Percentiles rank a stretch among this genome's conserved stretches.
Conservation (phyloP, 2,113 vertebrate species). For the Aspidoscelis tigris region DNA sequence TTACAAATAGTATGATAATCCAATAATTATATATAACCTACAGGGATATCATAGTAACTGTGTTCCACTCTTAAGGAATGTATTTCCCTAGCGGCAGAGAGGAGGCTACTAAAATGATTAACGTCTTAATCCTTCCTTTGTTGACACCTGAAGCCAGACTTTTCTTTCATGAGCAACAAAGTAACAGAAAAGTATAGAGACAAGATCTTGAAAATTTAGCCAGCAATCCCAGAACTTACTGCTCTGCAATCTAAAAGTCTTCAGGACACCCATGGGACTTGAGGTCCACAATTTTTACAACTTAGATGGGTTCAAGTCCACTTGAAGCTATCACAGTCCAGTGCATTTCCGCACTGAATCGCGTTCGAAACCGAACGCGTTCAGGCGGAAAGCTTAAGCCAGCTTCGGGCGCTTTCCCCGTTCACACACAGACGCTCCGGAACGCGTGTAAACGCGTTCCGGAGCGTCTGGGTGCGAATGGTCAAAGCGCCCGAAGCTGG, state of each 20-base stretch:
- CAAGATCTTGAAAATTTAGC: not conserved
- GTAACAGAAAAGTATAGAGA: conserved; percentile 9
- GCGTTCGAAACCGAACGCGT: no score
- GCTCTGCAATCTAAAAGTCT: rapidly evolving
- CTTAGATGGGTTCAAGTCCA: not conserved
- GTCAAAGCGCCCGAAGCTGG: no score
- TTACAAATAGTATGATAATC: conserved; percentile 12
- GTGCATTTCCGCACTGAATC: no score
- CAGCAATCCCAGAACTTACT: not conserved
- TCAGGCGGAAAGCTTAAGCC: no score
- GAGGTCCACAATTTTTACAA: not conserved
- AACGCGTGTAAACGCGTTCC: no score
- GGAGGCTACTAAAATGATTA: not conserved
- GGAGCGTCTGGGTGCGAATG: no score
- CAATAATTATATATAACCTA: not conserved
- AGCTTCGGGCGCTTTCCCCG: no score
- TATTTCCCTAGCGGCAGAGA: conserved; percentile 3
- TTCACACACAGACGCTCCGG: no score
- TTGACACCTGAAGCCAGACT: conserved; percentile 5
- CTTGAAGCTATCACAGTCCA: not conserved
- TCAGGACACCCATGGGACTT: not conserved
- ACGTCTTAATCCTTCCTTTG: not conserved
- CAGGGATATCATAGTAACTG: not conserved
- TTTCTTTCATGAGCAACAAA: conserved; percentile 6
- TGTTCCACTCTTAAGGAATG: not conserved